Conservation (phyloP, 2,888 invertebrate species). For the Ormyrus rosae region DNA sequence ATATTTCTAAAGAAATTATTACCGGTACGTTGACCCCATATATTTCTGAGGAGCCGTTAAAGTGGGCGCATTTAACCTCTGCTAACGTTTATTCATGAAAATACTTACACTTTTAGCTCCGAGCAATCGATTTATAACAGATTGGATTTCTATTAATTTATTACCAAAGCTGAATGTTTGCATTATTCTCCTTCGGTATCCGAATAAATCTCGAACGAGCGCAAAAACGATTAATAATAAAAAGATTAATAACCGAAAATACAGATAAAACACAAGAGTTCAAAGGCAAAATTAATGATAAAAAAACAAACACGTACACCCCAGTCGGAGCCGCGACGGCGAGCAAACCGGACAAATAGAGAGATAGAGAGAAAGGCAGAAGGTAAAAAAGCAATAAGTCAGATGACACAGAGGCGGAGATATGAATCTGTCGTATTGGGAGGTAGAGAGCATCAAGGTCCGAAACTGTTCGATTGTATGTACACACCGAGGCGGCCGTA, state of each 20-base stretch:
- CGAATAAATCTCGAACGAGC: no score
- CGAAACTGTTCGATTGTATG: slow-evolving; percentile 27
- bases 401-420: slow-evolving; percentile 47
- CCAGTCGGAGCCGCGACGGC: neutral
- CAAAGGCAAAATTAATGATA: slow-evolving; percentile 24
- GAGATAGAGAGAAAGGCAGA: neutral
- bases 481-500: slow-evolving; percentile 18
- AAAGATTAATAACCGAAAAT: slow-evolving; percentile 32
- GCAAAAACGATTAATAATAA: neutral
- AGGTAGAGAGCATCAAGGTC: slow-evolving; percentile 49
- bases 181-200: no score
- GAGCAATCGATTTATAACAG: no score
- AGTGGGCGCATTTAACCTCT: no score
- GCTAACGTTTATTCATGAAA: no score
- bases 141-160: no score
- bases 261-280: neutral
- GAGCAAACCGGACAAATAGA: slow-evolving; percentile 5
- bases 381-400: slow-evolving; percentile 53
- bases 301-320: slow-evolving; percentile 10
- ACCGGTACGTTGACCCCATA: no score
- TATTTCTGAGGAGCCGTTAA: no score
- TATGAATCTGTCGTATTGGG: slow-evolving; percentile 53
- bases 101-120: no score
- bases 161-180: no score
- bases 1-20: no score